phyloP scores from a whole-genome alignment of 2,888 invertebrate species.

The Mechanitis messenoides region DNA sequence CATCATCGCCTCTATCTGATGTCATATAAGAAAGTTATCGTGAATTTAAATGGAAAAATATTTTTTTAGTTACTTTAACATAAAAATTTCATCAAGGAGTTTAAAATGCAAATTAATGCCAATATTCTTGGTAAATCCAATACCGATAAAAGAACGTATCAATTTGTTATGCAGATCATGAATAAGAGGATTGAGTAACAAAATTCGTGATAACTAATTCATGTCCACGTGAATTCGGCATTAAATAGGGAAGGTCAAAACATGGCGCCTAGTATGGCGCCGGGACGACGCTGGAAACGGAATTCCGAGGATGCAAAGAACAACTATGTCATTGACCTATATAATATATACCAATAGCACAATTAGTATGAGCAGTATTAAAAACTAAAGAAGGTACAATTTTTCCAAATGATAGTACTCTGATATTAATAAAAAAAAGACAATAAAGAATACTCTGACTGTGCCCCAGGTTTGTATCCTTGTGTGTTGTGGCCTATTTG shows the following conservation, averaged over 20 bases:
- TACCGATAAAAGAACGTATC: neutral
- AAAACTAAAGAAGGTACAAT: neutral
- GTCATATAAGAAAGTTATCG: too few species aligned
- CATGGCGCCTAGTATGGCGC: conserved; percentile 50
- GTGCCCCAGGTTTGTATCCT: too few species aligned
- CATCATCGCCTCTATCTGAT: too few species aligned
- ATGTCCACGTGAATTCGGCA: conserved; percentile 27
- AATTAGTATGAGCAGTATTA: neutral
- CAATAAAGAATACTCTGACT: too few species aligned
- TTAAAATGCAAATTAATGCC: too few species aligned
- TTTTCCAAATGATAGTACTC: too few species aligned
- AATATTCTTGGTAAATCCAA: neutral
- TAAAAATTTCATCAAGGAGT: too few species aligned
- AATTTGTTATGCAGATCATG: conserved; percentile 14
- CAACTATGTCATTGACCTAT: conserved; percentile 18
- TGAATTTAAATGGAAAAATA: too few species aligned
- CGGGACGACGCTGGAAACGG: conserved; percentile 45
- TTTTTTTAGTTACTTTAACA: too few species aligned
- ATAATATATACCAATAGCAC: neutral
- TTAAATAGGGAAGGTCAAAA: conserved; percentile 42
- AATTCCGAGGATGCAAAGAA: conserved; percentile 36
- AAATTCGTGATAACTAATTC: conserved; percentile 28
- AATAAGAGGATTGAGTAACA: conserved; percentile 11
- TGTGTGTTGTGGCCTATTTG: too few species aligned
- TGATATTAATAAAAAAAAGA: too few species aligned